These are phyloP conservation scores for Pionites leucogaster DNA, from an alignment of 2,113 vertebrate species.

Conservation along the genomic window DNA sequence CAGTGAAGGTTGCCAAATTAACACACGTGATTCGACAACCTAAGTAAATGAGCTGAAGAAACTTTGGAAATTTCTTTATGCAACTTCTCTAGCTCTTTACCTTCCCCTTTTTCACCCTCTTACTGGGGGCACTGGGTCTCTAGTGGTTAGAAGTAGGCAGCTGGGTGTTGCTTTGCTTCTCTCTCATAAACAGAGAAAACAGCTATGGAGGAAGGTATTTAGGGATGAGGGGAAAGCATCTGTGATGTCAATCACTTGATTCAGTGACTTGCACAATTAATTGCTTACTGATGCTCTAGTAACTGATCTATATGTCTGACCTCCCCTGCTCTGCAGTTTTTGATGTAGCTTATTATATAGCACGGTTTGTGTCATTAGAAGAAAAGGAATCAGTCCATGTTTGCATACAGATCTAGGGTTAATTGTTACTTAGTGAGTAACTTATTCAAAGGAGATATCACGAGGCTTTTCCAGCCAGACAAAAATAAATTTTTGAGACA, in stretches of 20 bases:
- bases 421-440: neutral
- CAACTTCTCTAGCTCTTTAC: neutral
- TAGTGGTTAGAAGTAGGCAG: neutral
- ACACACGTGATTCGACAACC: fast-evolving
- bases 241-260: fast-evolving
- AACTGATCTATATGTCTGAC: neutral
- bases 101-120: neutral
- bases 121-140: neutral
- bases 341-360: neutral
- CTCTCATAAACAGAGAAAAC: neutral
- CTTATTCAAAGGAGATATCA: neutral
- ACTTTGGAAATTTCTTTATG: neutral
- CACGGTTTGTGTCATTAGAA: neutral
- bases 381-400: neutral
- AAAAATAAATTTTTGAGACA: neutral
- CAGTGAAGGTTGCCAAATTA: neutral
- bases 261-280: neutral
- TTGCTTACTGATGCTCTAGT: neutral
- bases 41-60: neutral
- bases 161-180: neutral
- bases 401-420: neutral
- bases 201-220: neutral
- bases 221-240: neutral
- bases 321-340: neutral
- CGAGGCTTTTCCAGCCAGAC: neutral